phyloP scores from a whole-genome alignment of 2,888 invertebrate species.

The Tachina lurida region DNA sequence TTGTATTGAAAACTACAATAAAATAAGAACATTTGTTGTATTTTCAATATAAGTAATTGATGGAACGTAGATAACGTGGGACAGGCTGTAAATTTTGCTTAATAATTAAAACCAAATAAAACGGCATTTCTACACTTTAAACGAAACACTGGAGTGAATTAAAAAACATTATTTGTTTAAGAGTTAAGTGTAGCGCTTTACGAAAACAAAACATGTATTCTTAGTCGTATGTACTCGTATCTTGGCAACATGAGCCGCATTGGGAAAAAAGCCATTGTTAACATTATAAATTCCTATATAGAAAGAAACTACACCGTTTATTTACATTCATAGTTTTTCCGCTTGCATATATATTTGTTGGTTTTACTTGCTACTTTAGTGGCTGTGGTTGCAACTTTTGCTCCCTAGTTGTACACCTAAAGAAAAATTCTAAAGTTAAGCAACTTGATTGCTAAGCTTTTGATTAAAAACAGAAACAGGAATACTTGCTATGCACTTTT shows the following conservation, averaged over 20 bases:
- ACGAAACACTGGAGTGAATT: no score
- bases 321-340: slow-evolving; percentile 55
- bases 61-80: no score
- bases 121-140: no score
- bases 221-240: background rate
- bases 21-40: no score
- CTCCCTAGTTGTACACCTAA: slow-evolving; percentile 2
- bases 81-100: background rate
- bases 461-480: background rate
- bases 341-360: background rate
- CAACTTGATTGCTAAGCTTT: background rate
- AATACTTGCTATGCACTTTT: no score
- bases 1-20: no score
- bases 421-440: background rate
- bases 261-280: slow-evolving; percentile 55
- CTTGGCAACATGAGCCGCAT: slow-evolving; percentile 51
- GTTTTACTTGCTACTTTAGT: background rate
- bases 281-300: slow-evolving; percentile 61
- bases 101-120: background rate
- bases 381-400: slow-evolving; percentile 45
- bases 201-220: slow-evolving; percentile 47
- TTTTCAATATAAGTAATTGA: no score
- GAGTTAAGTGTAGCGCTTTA: slow-evolving; percentile 27
- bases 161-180: background rate
- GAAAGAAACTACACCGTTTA: slow-evolving; percentile 41